Evolutionary conservation across 2,888 invertebrate species (phyloP).

Genomic region (Megaustenia siamemsis): DNA sequence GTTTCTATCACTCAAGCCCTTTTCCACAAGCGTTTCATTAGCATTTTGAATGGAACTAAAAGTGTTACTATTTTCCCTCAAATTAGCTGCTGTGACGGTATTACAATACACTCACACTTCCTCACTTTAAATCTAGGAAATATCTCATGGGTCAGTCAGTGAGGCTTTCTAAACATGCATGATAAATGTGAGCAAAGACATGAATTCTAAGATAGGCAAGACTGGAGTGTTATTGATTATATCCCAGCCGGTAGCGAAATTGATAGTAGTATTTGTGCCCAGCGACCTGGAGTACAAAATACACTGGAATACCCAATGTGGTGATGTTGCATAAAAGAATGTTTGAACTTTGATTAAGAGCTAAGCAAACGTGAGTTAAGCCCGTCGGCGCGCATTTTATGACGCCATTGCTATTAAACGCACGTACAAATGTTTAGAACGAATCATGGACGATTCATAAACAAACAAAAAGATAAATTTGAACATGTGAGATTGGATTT

Average conservation of each 20-base stretch:
- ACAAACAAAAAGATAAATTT: too few relatives aligned
- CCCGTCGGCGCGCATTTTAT: neutral
- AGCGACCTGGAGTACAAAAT: neutral
- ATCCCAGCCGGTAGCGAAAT: neutral
- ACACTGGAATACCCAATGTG: neutral
- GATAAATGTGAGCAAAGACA: neutral
- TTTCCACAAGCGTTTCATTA: too few relatives aligned
- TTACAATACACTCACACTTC: too few relatives aligned
- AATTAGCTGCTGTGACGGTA: too few relatives aligned
- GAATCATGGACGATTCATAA: too few relatives aligned
- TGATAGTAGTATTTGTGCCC: neutral
- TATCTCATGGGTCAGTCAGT: neutral
- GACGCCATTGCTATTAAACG: constrained; percentile 32
- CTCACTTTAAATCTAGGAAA: neutral
- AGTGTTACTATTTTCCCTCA: too few relatives aligned
- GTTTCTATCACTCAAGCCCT: too few relatives aligned
- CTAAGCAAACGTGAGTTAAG: constrained; percentile 34
- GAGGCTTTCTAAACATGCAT: neutral
- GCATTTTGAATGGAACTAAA: too few relatives aligned
- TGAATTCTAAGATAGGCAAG: neutral
- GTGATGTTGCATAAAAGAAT: neutral
- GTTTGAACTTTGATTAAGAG: constrained; percentile 24
- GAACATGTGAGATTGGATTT: too few relatives aligned
- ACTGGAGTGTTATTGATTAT: neutral
- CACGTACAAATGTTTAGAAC: constrained; percentile 26